Evolutionary conservation across 2,113 vertebrate genomes (phyloP).

Genomic region (Ifrita kowaldi): DNA sequence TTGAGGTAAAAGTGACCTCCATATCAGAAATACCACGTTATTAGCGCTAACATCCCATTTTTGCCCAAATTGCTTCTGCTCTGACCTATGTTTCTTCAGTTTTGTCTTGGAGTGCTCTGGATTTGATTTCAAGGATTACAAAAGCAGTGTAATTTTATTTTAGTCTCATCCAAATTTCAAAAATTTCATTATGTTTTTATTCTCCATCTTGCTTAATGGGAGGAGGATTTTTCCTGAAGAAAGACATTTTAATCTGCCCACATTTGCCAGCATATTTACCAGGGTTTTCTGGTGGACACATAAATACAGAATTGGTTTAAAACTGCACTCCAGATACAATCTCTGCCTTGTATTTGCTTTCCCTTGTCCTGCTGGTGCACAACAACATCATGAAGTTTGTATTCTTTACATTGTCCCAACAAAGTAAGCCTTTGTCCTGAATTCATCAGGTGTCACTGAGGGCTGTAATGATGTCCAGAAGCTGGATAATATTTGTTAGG

Average conservation of each 20-base stretch:
- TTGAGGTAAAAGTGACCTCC: background rate
- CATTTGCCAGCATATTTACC: background rate
- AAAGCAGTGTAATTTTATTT: background rate
- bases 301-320: background rate
- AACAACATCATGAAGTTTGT: background rate
- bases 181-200: background rate
- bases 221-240: background rate
- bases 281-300: background rate
- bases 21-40: background rate
- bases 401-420: background rate
- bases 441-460: background rate
- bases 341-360: background rate
- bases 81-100: background rate
- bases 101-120: background rate
- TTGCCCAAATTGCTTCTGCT: background rate
- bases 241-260: background rate
- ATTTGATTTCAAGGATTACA: background rate
- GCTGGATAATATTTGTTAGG: background rate
- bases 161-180: background rate
- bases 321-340: background rate
- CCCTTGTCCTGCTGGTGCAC: background rate
- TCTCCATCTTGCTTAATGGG: background rate
- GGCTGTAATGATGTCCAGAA: background rate
- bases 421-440: background rate
- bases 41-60: background rate